Evolutionary conservation across 2,888 invertebrate genomes (phyloP), one percentile per base, ranked within the genome.

Genomic region (Myathropa florea): DNA sequence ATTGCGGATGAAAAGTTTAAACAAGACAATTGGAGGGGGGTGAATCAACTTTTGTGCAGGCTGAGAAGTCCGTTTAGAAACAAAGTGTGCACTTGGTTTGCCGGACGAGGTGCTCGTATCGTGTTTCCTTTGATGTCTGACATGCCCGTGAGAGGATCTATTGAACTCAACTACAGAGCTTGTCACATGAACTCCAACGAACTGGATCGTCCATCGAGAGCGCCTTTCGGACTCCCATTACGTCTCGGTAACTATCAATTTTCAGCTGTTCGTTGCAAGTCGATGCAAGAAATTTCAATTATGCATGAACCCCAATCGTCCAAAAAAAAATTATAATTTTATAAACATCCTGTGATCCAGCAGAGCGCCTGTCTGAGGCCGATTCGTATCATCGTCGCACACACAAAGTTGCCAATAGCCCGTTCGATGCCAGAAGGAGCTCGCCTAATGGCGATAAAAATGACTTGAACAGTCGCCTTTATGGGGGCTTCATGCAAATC

Each of bases 401-500:
- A 39, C 39, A 39, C 46, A n/a, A n/a, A 46, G 18, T 18, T 46
- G 46, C 18, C 46, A 46, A 46, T 46, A 18, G 46, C 46, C 46
- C 18, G 18, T 46, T 18, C 70, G 55, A 39, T 80, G 73, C 73
- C 81, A 81, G 57, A 63, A 81, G 57, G 60, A 81, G 59, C 24
- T 70, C 63, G 39, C 30, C 46, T 82, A 78, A 70, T 78, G 78
- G 77, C 72, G 77, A 65, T 82, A 55, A 73, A 81, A 86, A 73
- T 65, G 75, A 73, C 75, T 78, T 70, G 57, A 83, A 75, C 65
- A 75, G 60, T 65, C 57, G 83, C 78, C 78, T 82, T 86, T 78
- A 82, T 82, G 70, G 73, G 46, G 12, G 39, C 57, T 75, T 86
- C 71, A 86, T 86, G 86, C 86, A 79, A 82, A 86, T 86, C 30